These are phyloP conservation scores for Plusia festucae DNA, from an alignment of 2,888 invertebrate genomes.

Conservation along the genomic window DNA sequence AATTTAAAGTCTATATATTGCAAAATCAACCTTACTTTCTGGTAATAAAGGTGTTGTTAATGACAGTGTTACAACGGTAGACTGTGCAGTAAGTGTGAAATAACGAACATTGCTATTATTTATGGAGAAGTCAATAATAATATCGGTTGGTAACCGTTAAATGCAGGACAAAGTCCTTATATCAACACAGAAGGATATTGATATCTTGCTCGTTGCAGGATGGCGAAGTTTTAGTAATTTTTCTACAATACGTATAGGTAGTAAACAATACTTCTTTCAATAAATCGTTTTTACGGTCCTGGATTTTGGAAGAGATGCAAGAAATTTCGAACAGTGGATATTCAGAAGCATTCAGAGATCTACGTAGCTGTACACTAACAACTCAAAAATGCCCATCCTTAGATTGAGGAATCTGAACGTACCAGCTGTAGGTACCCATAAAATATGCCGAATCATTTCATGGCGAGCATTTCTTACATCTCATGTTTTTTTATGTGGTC, in stretches of 20 bases:
- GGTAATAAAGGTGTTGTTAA: not conserved
- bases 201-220: too few relatives aligned
- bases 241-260: too few relatives aligned
- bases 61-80: not conserved
- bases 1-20: conserved; percentile 26
- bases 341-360: too few relatives aligned
- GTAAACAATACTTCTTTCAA: too few relatives aligned
- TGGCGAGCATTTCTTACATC: conserved; percentile 10
- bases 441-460: conserved; percentile 8
- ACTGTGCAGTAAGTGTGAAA: not conserved
- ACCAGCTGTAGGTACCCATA: too few relatives aligned
- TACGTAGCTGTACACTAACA: too few relatives aligned
- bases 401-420: too few relatives aligned
- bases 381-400: too few relatives aligned
- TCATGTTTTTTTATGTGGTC: conserved; percentile 11
- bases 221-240: too few relatives aligned
- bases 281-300: too few relatives aligned
- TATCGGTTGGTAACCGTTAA: not conserved
- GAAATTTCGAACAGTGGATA: too few relatives aligned
- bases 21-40: not conserved
- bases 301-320: too few relatives aligned
- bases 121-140: not conserved
- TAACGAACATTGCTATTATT: not conserved
- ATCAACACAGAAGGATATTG: not conserved
- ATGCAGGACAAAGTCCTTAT: conserved; percentile 3